Base-by-base conservation (phyloP, 2,888 invertebrate species). In the Macropis europaea region DNA sequence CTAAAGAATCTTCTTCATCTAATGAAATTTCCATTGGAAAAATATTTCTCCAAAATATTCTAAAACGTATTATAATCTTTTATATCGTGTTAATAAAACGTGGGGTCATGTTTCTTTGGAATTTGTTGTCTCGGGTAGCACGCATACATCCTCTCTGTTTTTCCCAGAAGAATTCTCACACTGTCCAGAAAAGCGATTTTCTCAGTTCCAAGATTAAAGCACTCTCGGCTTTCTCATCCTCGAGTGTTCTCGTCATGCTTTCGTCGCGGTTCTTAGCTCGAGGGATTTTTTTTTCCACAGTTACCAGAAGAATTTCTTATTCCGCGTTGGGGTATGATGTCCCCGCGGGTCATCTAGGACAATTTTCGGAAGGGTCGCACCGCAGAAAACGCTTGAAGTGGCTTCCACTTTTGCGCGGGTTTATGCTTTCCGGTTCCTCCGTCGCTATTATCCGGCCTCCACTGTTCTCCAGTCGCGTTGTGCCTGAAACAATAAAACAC, bases 401-500 rank as follows among this genome's bases (percentile, higher is more conserved):
- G 84, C 76, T 76, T 73, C 78, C 77, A 84, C 83, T 86, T 84
- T 85, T 83, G 82, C 84, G 70, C 75, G 78, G 82, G 83, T 86
- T 88, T 88, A 87, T 88, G 87, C 76, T 84, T 88, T 88, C 88
- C 88, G 88, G 87, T 87, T 86, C 86, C 85, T 87, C 82, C 77
- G 82, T 76, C 75, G 82, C 82, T 85, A 86, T 84, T 86, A 84
- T 85, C 81, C 82, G 83, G 81, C 76, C 84, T 82, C 81, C 75
- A 77, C 82, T 79, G 83, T 83, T 76, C 81, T 78, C 79, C 77
- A 74, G 77, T 79, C 77, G 78, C 80, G 84, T 84, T 86, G 79
- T 82, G 84, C 77, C 85, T 87, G 85, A 84, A 87, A 86, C 87
- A 87, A 88, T 88, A 87, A 88, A 88, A 88, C 86, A 88, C 85